Conservation (phyloP, 1,140 invertebrate species). For the Aleiodes sp. region DNA sequence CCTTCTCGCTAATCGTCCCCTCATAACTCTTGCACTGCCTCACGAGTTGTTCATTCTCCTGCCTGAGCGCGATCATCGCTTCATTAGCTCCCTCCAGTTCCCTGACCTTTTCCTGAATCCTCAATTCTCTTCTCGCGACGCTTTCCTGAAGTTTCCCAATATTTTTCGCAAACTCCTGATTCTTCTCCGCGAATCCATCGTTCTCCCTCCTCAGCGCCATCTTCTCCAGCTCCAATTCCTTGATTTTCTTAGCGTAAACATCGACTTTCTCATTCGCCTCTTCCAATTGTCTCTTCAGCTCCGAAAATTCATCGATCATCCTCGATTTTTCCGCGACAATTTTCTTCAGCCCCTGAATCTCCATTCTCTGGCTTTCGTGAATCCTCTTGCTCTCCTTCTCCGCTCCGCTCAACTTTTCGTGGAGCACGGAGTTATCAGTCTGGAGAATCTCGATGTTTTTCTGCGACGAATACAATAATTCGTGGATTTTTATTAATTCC, state of each 20-base stretch:
- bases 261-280: conserved; percentile 41
- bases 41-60: conserved; percentile 49
- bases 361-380: conserved; percentile 38
- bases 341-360: conserved; percentile 51
- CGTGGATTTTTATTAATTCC: conserved; percentile 64
- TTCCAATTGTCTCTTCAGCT: conserved; percentile 46
- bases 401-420: conserved; percentile 44
- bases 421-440: conserved; percentile 52
- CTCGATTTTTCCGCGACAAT: conserved; percentile 50
- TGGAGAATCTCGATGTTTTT: conserved; percentile 63
- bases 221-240: conserved; percentile 37
- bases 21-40: conserved; percentile 46
- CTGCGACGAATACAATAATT: conserved; percentile 65
- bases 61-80: conserved; percentile 48
- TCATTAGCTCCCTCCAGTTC: conserved; percentile 46
- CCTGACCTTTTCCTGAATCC: conserved; percentile 46
- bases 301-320: conserved; percentile 33
- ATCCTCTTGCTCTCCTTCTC: conserved; percentile 35
- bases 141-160: background rate
- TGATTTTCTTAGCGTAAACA: conserved; percentile 42
- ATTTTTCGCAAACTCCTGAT: conserved; percentile 1
- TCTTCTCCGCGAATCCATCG: conserved; percentile 42
- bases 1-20: conserved; percentile 50
- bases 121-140: conserved; percentile 31
- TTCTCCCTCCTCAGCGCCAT: conserved; percentile 46